A percentile compares a stretch with the other conserved stretches of the same genome.
phyloP scores from a whole-genome alignment of 2,113 vertebrate species.

The Epinephelus moara region DNA sequence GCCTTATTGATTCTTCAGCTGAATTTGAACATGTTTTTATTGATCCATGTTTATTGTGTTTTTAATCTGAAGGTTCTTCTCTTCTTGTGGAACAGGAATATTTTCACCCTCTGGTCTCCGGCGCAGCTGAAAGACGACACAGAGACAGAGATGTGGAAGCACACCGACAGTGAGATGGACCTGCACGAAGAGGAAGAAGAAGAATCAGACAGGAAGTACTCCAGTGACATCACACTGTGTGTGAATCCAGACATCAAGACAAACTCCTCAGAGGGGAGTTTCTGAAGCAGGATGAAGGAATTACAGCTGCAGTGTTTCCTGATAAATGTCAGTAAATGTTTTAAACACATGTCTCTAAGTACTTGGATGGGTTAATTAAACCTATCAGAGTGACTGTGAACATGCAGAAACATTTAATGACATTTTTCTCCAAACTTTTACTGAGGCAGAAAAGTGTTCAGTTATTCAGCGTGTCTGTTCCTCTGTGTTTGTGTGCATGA shows the following conservation, averaged over 20 bases:
- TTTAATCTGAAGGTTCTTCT: not conserved
- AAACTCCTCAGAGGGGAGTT: not conserved
- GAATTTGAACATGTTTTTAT: not conserved
- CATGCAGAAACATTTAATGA: too few relatives aligned
- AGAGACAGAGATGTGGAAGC: constrained; percentile 79
- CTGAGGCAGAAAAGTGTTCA: not conserved
- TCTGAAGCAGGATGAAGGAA: not conserved
- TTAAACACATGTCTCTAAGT: not conserved
- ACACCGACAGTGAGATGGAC: constrained; percentile 47
- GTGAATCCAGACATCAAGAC: constrained; percentile 52
- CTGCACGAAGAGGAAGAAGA: constrained; percentile 13
- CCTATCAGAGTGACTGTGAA: not conserved
- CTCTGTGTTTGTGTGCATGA: not conserved
- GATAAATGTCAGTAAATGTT: not conserved
- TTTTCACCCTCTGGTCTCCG: constrained; percentile 14
- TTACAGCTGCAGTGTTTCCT: not conserved
- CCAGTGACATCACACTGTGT: constrained; percentile 67
- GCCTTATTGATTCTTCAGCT: too few relatives aligned
- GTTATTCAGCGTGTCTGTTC: too few relatives aligned
- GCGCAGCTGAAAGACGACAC: constrained; percentile 54
- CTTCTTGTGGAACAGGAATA: constrained; percentile 37
- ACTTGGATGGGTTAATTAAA: not conserved
- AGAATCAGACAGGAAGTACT: constrained; percentile 56
- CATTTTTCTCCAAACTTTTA: not conserved
- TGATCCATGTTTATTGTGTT: not conserved